Evolutionary conservation across 2,113 vertebrate species (phyloP).

Genomic region (Arvicanthis niloticus): DNA sequence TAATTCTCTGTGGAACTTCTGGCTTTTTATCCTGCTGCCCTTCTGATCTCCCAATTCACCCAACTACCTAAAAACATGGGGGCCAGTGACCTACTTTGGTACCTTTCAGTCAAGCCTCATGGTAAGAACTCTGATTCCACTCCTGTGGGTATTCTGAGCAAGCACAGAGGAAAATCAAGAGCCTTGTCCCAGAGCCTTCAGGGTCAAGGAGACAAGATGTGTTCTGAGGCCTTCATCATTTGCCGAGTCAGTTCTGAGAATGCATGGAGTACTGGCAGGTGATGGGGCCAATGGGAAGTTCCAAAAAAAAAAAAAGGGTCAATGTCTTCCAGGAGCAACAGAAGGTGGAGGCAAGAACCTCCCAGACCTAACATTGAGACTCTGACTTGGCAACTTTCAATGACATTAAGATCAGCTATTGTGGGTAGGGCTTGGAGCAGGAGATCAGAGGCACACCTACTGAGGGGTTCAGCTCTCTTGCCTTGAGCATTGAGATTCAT

Average conservation of each 20-base stretch:
- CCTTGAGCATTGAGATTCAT: background rate
- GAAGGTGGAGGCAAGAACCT: background rate
- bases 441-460: too few relatives aligned
- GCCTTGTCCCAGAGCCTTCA: background rate
- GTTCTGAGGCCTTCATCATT: background rate
- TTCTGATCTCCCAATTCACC: background rate
- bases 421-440: rapidly evolving
- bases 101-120: rapidly evolving
- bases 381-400: background rate
- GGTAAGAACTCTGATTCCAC: background rate
- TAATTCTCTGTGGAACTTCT: rapidly evolving
- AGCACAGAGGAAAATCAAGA: background rate
- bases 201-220: background rate
- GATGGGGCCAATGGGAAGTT: too few relatives aligned
- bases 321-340: background rate
- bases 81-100: background rate
- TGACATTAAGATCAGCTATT: background rate
- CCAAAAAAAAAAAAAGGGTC: background rate
- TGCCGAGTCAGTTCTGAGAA: background rate
- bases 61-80: background rate
- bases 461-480: background rate
- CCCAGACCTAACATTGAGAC: background rate
- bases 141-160: background rate
- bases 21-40: background rate
- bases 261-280: background rate